Evolutionary conservation across 1,140 invertebrate genomes (phyloP), one percentile per base, ranked within the genome.

Genomic region (Cardiocondyla obscurior): DNA sequence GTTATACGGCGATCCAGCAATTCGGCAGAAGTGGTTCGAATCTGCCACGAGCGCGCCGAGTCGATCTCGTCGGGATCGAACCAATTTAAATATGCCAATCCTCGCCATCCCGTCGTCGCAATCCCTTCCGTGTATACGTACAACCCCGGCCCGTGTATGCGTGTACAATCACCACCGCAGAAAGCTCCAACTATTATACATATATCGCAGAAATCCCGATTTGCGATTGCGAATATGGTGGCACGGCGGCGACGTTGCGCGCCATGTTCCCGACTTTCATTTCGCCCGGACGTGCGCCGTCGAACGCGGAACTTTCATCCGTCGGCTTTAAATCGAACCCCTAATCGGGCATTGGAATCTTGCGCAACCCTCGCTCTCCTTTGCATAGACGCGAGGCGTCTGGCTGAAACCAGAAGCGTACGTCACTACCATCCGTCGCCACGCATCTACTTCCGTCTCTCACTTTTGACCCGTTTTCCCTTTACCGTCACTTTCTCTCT

Each of bases 261-360:
- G 39, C 19, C 36, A 28, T 49, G 51, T 60, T n/a, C 49, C 22
- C 44, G 46, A 81, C 36, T 58, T 70, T 84, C 74, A 67, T 81
- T 62, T 84, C 42, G 42, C 2, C 53, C 30, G 14, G 22, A 42
- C 39, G 53, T 44, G 22, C 36, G 30, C 19, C 46, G 16, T 16
- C 64, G 49, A 44, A 69, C 25, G 39, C 51, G 44, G 44, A 69
- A 74, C 46, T 65, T 73, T 67, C 67, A 36, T 22, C 49, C n/a
- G 22, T 36, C 46, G 22, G 62, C 53, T 67, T 57, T 81, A 86
- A 86, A 86, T 86, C 82, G 84, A 86, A 65, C 74, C 57, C 64
- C 70, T 86, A 86, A 86, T 86, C 82, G 84, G 58, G 64, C 74
- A 39, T 46, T 58, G 73, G 64, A 57, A 85, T 85, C 82, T 85